A percentile compares a stretch with the other conserved stretches of the same genome.
These are phyloP conservation scores for Clunio marinus DNA, from an alignment of 2,888 invertebrate species.

Conservation along the genomic window DNA sequence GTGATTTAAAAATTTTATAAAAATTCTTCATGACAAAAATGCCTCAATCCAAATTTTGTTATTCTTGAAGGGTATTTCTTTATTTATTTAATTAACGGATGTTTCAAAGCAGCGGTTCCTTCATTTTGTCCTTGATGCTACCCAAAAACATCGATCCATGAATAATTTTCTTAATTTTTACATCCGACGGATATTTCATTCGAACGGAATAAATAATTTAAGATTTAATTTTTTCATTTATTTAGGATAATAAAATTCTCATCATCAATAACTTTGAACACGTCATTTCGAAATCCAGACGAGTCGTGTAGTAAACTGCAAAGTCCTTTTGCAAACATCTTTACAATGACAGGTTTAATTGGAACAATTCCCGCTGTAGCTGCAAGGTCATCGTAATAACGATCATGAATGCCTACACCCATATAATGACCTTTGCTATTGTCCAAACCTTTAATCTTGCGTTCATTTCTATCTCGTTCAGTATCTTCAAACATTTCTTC, in stretches of 20 bases:
- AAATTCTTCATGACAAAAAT: too few species aligned
- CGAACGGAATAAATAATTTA: background rate
- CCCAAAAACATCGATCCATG: too few species aligned
- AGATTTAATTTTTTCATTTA: background rate
- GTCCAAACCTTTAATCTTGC: slow-evolving; percentile 60
- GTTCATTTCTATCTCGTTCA: slow-evolving; percentile 57
- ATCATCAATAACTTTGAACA: slow-evolving; percentile 62
- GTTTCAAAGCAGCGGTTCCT: too few species aligned
- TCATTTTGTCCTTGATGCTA: too few species aligned
- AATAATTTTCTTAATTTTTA: too few species aligned
- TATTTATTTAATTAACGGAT: too few species aligned
- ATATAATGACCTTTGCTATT: slow-evolving; percentile 74
- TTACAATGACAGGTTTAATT: slow-evolving; percentile 66
- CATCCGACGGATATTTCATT: too few species aligned
- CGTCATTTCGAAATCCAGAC: slow-evolving; percentile 57
- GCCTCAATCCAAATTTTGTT: too few species aligned
- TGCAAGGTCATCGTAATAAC: slow-evolving; percentile 66
- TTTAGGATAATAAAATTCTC: slow-evolving; percentile 50
- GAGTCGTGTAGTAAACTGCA: slow-evolving; percentile 51
- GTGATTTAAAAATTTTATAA: too few species aligned
- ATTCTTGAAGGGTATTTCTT: too few species aligned
- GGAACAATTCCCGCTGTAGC: slow-evolving; percentile 58
- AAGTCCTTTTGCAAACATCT: slow-evolving; percentile 61
- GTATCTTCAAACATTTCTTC: slow-evolving; percentile 62
- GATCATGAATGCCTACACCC: slow-evolving; percentile 60